A percentile compares a stretch with the other conserved stretches of the same genome.
Conservation (phyloP, 30 jellyfish, hydroid and myxozoan species). For the Aurelia aurita region DNA sequence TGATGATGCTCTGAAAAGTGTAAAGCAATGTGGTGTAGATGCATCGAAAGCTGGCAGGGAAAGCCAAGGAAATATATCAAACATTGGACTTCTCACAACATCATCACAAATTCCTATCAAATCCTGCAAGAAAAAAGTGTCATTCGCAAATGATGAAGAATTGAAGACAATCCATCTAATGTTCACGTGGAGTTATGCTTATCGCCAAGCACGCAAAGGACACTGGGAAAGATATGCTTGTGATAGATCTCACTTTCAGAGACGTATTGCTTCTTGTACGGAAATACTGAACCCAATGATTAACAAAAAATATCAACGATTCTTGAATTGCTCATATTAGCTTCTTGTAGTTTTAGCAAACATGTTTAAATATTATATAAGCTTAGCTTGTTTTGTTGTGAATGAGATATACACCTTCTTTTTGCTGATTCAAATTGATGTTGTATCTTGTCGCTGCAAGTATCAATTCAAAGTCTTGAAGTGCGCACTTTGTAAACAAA, state of each 20-base stretch:
- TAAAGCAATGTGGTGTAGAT: background rate
- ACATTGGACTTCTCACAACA: too few relatives aligned
- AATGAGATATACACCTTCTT: too few relatives aligned
- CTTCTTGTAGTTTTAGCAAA: background rate
- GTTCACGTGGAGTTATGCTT: constrained; percentile 61
- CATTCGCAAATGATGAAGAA: constrained; percentile 45
- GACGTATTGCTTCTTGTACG: constrained; percentile 43
- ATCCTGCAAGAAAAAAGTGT: constrained; percentile 21
- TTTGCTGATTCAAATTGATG: too few relatives aligned
- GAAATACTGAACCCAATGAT: constrained; percentile 20
- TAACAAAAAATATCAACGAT: constrained; percentile 31
- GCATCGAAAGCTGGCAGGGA: background rate
- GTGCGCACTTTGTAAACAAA: too few relatives aligned
- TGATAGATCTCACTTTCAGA: constrained; percentile 60
- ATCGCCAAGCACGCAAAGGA: constrained; percentile 64
- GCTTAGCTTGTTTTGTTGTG: too few relatives aligned
- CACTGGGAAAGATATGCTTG: constrained; percentile 67
- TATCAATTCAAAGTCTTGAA: too few relatives aligned
- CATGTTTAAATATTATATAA: too few relatives aligned
- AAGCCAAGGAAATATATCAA: background rate
- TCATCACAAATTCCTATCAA: background rate
- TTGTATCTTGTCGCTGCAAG: too few relatives aligned
- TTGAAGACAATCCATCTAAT: constrained; percentile 56
- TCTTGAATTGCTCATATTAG: background rate
- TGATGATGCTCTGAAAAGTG: background rate